Base-by-base conservation (phyloP, 2,797 vertebrate species). In the Chaetodon trifasciatus region DNA sequence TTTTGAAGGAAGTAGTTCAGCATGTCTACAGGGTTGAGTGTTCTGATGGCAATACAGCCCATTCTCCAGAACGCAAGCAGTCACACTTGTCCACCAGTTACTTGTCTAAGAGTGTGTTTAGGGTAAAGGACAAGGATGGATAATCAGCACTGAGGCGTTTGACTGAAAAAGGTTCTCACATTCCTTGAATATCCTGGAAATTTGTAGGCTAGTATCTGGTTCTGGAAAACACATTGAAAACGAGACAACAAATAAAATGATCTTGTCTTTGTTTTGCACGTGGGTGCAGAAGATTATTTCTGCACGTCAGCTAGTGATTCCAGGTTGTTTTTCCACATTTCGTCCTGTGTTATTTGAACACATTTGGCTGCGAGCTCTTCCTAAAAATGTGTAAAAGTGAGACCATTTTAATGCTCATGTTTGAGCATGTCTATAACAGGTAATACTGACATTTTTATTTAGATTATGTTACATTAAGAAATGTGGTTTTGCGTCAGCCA, bases 1-100 rank as follows among this genome's bases (percentile, higher is more conserved):
- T 65, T 35, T 40, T 2, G n/a, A 55, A 52, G 11, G 40, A 62
- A 15, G 15, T 21, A 23, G 46, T 60, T 15, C 60, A 39, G 23
- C 8, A 46, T 61, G 39, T 62, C 47, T 35, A 66, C 9, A 40
- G 19, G 13, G 60, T 40, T 39, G 24, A 63, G 24, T 49, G 21
- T 50, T 67, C 44, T 61, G 28, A 66, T 44, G 23, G 32, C 52
- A 47, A 19, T 71, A 66, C 47, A 44, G 8, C 12, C 46, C 4
- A 37, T 75, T 70, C 37, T 58, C 21, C 58, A 50, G 35, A 70
- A 63, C 63, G 46, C 55, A 60, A 57, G 37, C 46, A 55, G 37
- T 57, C 23, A n/a, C 42, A 49, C 6, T 39, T 21, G 24, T 24
- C 47, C 56, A 44, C 44, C 32, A 21, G 37, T 79, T 24, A 44